phyloP scores from a whole-genome alignment of 2,888 invertebrate genomes.

The Andrena marginata region DNA sequence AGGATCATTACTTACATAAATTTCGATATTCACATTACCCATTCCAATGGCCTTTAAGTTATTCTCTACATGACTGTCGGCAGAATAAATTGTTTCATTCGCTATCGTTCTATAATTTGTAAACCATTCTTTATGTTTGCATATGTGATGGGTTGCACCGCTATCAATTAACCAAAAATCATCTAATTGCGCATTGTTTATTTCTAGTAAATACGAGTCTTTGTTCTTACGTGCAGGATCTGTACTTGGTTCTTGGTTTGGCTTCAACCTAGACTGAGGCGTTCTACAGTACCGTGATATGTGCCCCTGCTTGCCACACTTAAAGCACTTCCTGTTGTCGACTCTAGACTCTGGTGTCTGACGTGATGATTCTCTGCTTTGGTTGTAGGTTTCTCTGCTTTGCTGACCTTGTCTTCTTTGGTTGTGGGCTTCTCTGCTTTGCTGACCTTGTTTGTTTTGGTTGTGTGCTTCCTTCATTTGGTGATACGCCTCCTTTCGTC shows the following conservation, averaged over 20 bases:
- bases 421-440: no score
- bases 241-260: not conserved
- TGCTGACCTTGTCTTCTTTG: no score
- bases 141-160: slow-evolving; percentile 45
- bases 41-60: slow-evolving; percentile 18
- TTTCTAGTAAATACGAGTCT: slow-evolving; percentile 15
- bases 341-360: not conserved
- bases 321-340: no score
- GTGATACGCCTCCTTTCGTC: no score
- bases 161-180: slow-evolving; percentile 52
- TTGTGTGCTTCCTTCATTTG: no score
- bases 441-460: no score
- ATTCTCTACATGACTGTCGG: not conserved
- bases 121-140: slow-evolving; percentile 45
- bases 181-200: slow-evolving; percentile 43
- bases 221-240: not conserved
- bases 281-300: no score
- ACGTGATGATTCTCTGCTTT: not conserved
- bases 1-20: not conserved
- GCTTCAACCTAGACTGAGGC: not conserved
- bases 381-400: not conserved
- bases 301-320: no score
- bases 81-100: slow-evolving; percentile 35
- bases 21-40: slow-evolving; percentile 20
- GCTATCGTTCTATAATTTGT: slow-evolving; percentile 14